Conservation (phyloP, 2,888 invertebrate species). For the Zonitis immaculata region DNA sequence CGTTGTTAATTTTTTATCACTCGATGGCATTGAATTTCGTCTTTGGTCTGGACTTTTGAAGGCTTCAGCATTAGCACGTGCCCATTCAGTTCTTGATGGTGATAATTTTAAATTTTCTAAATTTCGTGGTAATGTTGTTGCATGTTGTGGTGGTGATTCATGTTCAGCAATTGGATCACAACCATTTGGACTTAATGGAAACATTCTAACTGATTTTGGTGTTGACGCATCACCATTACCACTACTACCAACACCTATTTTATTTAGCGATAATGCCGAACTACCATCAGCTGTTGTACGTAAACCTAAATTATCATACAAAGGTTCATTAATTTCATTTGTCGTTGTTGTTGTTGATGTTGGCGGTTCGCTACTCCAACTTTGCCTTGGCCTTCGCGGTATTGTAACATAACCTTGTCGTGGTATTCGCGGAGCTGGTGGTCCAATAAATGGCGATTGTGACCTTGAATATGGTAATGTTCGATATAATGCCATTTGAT, state of each 20-base stretch:
- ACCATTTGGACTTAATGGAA: slow-evolving; percentile 43
- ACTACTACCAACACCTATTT: too few species aligned
- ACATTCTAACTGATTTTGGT: slow-evolving; percentile 47
- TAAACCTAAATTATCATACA: slow-evolving; percentile 81
- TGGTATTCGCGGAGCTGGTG: slow-evolving; percentile 12
- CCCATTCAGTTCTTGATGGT: slow-evolving; percentile 44
- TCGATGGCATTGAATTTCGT: slow-evolving; percentile 35
- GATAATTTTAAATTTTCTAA: slow-evolving; percentile 28
- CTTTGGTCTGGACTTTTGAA: slow-evolving; percentile 48
- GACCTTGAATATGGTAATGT: slow-evolving; percentile 76
- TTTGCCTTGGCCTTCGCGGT: slow-evolving; percentile 75
- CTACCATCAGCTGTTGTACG: slow-evolving; percentile 85
- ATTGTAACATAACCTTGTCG: slow-evolving; percentile 80
- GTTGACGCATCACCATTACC: slow-evolving; percentile 50
- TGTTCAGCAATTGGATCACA: slow-evolving; percentile 54
- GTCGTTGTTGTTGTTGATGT: slow-evolving; percentile 42
- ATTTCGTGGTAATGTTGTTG: slow-evolving; percentile 46
- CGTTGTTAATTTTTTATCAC: slow-evolving; percentile 33
- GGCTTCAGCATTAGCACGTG: slow-evolving; percentile 48
- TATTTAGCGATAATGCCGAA: slow-evolving; percentile 72
- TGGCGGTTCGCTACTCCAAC: slow-evolving; percentile 67
- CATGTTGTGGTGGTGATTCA: slow-evolving; percentile 49
- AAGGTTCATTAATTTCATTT: slow-evolving; percentile 59
- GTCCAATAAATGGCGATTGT: slow-evolving; percentile 69
- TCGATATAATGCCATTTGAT: slow-evolving; percentile 63